Evolutionary conservation across 2,888 invertebrate genomes (phyloP).

Genomic region (Platycheirus rosarum): DNA sequence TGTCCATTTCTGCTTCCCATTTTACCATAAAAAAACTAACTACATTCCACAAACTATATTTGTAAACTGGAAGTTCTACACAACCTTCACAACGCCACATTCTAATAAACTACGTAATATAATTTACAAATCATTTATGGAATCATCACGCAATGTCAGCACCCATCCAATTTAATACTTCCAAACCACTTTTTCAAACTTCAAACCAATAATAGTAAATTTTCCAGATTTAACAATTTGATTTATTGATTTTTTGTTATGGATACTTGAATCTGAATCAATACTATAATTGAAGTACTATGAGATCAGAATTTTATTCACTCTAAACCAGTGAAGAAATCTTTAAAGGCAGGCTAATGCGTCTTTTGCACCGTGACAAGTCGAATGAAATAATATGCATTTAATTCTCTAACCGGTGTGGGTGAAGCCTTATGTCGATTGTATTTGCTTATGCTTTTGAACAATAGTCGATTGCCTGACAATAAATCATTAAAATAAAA

Average conservation of each 20-base stretch:
- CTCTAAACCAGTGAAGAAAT: constrained; percentile 12
- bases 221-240: constrained; percentile 28
- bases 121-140: constrained; percentile 31
- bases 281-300: constrained; percentile 4
- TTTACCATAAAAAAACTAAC: constrained; percentile 11
- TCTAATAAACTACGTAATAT: not conserved
- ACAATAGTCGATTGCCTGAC: constrained; percentile 34
- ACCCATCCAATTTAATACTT: constrained; percentile 11
- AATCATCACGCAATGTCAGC: constrained; percentile 3
- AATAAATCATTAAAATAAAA: constrained; percentile 36
- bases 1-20: too few species aligned
- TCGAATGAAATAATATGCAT: constrained; percentile 35
- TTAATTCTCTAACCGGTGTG: constrained; percentile 25
- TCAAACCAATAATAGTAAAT: not conserved
- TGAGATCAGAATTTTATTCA: constrained; percentile 49
- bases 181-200: not conserved
- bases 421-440: constrained; percentile 45
- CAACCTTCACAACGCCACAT: constrained; percentile 8
- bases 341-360: not conserved
- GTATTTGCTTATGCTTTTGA: constrained; percentile 49
- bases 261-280: constrained; percentile 13
- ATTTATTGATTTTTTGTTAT: constrained; percentile 37
- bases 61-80: constrained; percentile 4
- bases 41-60: constrained; percentile 14
- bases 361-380: constrained; percentile 43